These are phyloP conservation scores for Onychostruthus taczanowskii DNA, from an alignment of 2,113 vertebrate species.

Conservation along the genomic window DNA sequence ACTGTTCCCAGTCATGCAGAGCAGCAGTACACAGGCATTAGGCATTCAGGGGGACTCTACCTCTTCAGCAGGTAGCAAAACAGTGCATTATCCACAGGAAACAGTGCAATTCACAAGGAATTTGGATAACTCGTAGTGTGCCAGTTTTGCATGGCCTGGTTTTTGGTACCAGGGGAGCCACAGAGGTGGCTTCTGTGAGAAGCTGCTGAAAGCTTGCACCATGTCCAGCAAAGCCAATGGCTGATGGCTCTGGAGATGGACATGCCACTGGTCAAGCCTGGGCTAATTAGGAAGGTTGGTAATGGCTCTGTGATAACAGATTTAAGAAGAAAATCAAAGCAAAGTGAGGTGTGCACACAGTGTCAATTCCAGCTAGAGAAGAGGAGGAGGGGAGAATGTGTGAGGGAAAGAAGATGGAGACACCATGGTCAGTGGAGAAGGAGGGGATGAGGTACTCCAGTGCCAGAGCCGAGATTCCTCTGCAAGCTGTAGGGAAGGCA, in stretches of 20 bases:
- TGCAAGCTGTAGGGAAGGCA: neutral
- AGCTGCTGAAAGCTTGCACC: neutral
- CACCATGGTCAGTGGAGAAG: neutral
- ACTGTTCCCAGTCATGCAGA: neutral
- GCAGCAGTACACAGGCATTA: neutral
- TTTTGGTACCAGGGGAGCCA: neutral
- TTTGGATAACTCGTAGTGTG: neutral
- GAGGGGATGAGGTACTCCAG: neutral
- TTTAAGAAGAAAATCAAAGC: neutral
- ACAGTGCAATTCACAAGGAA: neutral
- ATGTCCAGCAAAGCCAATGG: neutral
- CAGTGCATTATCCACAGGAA: neutral
- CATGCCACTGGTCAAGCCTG: neutral
- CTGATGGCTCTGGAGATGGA: neutral
- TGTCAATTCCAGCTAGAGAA: neutral
- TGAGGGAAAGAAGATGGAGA: neutral
- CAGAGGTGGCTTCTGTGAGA: neutral
- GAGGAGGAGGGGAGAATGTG: neutral
- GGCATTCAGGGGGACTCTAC: neutral
- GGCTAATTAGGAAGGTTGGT: no score
- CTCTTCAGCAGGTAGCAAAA: neutral
- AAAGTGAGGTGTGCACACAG: accelerated
- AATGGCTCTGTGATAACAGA: neutral
- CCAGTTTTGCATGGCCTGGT: neutral
- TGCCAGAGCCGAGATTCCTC: accelerated